A percentile compares a stretch with the other conserved stretches of the same genome.
These are phyloP conservation scores for Thymallus thymallus DNA, from an alignment of 2,113 vertebrate genomes.

Conservation along the genomic window DNA sequence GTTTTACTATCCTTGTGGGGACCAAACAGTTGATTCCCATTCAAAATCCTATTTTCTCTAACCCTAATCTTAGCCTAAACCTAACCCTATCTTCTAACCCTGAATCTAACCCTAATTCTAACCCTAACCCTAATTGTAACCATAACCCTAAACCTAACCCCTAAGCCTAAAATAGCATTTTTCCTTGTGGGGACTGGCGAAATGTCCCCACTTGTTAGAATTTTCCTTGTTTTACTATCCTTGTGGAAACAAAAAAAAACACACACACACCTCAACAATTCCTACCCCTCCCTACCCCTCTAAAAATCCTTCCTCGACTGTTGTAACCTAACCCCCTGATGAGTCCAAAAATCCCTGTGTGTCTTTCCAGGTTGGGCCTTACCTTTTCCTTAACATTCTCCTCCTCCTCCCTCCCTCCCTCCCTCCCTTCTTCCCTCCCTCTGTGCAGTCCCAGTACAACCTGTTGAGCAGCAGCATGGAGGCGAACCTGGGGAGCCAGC, in stretches of 20 bases:
- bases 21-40: no score
- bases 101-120: no score
- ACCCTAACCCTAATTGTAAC: no score
- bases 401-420: conserved; percentile 62
- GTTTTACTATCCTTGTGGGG: no score
- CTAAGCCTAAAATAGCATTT: no score
- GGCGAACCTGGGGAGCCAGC: conserved; percentile 85
- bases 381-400: conserved; percentile 65
- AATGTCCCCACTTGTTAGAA: no score
- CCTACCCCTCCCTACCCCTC: conserved; percentile 23
- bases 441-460: conserved; percentile 96
- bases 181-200: no score
- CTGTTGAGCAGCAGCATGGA: conserved; percentile 98
- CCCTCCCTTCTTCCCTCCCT: conserved; percentile 63
- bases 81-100: no score
- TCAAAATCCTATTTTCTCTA: no score
- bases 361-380: conserved; percentile 64
- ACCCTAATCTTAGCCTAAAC: no score
- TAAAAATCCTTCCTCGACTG: conserved; percentile 13
- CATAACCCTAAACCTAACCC: no score
- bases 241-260: conserved; percentile 1
- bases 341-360: conserved; percentile 21
- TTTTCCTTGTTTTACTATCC: no score
- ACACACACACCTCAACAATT: conserved; percentile 17
- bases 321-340: conserved; percentile 83